Evolutionary conservation across 2,888 invertebrate genomes (phyloP), one percentile per base, ranked within the genome.

Genomic region (Achlya flavicornis): DNA sequence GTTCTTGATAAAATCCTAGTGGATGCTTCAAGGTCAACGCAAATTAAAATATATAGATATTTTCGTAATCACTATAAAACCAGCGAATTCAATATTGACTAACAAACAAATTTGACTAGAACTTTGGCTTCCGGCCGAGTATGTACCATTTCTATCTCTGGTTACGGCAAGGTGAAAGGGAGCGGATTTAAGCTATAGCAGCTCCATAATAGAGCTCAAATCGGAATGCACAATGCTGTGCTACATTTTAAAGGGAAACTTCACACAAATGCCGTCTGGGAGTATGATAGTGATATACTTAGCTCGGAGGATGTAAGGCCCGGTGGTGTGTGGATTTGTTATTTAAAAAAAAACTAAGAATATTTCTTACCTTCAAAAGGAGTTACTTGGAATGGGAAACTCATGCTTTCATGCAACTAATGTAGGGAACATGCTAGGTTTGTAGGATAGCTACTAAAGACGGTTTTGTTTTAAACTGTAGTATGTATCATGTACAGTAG

Each of bases 201-300:
- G 65, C 61, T 61, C 69, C 64, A 63, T 66, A 66, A 63, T 62
- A 65, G 76, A 80, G 80, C 79, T 81, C 84, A 86, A 88, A 91
- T 92, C 92, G 92, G 92, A 93, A 93, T 92, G 92, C 90, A 92
- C 92, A 91, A 90, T 92, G 91, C 91, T 89, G 91, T 91, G 92
- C 91, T 89, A 90, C 88, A 80, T 76, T 67, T 69, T 71, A 65
- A 69, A 75, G 80, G 80, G 82, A 86, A 87, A 92, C 89, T 79
- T 87, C 91, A 88, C 91, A 91, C 91, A 89, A 88, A 85, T 89
- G 89, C 84, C 84, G 86, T 81, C 80, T 73, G 74, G 68, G 66
- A 48, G 53, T 35, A 61, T 53, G 43, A 61, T 32, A 48, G 61
- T 41, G 48, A n/a, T 38, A 60, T 65, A 66, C 63, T 66, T 66